Percentiles rank a stretch among this genome's conserved stretches.
Conservation (phyloP, 2,888 invertebrate species). For the Limenitis camilla region DNA sequence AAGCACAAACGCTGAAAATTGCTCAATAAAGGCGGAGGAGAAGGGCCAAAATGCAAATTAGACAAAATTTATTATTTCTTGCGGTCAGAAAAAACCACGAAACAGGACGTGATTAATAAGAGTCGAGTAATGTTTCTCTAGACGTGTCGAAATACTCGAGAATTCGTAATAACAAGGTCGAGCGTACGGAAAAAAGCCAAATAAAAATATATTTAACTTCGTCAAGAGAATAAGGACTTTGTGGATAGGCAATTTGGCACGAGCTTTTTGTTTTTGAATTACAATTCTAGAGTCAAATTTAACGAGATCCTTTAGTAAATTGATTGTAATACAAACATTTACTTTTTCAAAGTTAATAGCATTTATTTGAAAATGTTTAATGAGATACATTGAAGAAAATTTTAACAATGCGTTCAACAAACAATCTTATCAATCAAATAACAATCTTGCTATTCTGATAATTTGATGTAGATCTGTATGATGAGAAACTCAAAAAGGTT, state of each 20-base stretch:
- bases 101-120: conserved; percentile 58
- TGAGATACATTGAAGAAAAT: too few relatives aligned
- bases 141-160: conserved; percentile 24
- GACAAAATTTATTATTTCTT: conserved; percentile 61
- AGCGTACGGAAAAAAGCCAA: conserved; percentile 10
- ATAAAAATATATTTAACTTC: conserved; percentile 23
- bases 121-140: conserved; percentile 31
- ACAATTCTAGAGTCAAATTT: conserved; percentile 11
- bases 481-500: too few relatives aligned
- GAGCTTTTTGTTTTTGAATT: conserved; percentile 18
- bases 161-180: conserved; percentile 22
- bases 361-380: too few relatives aligned
- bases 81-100: conserved; percentile 46
- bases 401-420: too few relatives aligned
- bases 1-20: conserved; percentile 35
- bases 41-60: conserved; percentile 64
- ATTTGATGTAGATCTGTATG: too few relatives aligned
- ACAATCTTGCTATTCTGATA: too few relatives aligned
- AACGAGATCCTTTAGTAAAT: conserved; percentile 9
- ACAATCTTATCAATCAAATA: too few relatives aligned
- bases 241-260: conserved; percentile 17
- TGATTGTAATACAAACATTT: conserved; percentile 4
- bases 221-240: conserved; percentile 16
- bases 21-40: conserved; percentile 44
- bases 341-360: too few relatives aligned